Evolutionary conservation across 2,888 invertebrate species (phyloP).

Genomic region (Dichetophora obliterata): DNA sequence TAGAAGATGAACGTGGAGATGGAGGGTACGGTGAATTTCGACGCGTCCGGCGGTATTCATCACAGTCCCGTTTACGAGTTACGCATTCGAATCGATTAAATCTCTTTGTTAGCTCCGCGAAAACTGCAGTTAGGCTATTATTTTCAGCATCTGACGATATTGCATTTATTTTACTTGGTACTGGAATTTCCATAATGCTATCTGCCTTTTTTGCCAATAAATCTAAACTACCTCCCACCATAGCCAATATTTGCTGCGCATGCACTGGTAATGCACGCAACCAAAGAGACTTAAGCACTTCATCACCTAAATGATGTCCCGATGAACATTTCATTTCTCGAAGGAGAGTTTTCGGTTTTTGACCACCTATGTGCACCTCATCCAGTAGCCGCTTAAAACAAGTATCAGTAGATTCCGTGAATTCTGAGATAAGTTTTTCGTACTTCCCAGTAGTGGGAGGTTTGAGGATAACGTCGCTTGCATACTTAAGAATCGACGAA

Average conservation of each 20-base stretch:
- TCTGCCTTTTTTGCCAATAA: conserved; percentile 14
- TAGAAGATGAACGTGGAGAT: background rate
- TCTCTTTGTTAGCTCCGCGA: conserved; percentile 14
- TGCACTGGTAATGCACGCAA: background rate
- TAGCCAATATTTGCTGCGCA: conserved; percentile 18
- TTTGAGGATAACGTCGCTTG: too few relatives aligned
- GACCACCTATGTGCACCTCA: background rate
- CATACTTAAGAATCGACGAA: too few relatives aligned
- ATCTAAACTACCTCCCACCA: background rate
- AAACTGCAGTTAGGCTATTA: background rate
- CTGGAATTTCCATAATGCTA: background rate
- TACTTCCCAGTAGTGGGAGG: background rate
- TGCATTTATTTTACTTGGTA: background rate
- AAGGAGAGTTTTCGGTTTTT: background rate
- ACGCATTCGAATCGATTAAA: background rate
- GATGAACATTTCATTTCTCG: background rate
- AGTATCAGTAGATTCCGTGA: background rate
- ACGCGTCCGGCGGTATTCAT: background rate
- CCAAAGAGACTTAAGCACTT: conserved; percentile 17
- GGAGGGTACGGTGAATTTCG: background rate
- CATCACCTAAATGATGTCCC: background rate
- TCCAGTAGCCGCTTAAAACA: background rate
- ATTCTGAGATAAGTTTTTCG: background rate
- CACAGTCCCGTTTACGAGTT: too few relatives aligned
- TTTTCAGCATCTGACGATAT: background rate